These are phyloP conservation scores for Exaiptasia diaphana DNA, from an alignment of 64 coral and sea anemone genomes.

Conservation along the genomic window DNA sequence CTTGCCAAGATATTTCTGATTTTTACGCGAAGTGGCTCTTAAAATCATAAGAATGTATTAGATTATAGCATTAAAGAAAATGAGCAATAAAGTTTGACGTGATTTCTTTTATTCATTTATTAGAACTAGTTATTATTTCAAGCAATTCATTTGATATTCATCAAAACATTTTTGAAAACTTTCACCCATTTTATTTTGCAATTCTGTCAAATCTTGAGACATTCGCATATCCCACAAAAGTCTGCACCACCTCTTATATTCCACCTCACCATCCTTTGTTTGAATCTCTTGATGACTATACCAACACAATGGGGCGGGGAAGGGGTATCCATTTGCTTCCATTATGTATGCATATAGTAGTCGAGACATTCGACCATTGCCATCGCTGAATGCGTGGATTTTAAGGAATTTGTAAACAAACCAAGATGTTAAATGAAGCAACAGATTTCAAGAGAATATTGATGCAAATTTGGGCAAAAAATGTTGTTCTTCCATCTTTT, in stretches of 20 bases:
- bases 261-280: not conserved
- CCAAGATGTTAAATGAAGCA: not conserved
- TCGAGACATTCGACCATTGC: not conserved
- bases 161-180: not conserved
- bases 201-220: not conserved
- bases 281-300: too few relatives aligned
- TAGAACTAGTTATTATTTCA: too few relatives aligned
- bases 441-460: too few relatives aligned
- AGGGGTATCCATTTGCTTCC: not conserved
- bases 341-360: not conserved
- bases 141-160: not conserved
- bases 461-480: too few relatives aligned
- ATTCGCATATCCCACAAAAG: not conserved
- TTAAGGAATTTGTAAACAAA: not conserved
- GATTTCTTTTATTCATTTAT: too few relatives aligned
- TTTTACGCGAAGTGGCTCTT: too few relatives aligned
- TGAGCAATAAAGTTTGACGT: too few relatives aligned
- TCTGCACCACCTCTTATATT: not conserved
- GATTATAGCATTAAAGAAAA: too few relatives aligned
- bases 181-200: not conserved
- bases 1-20: too few relatives aligned
- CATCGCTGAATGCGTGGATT: not conserved
- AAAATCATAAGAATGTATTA: too few relatives aligned
- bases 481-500: too few relatives aligned
- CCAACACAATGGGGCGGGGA: not conserved